phyloP scores from a whole-genome alignment of 1,140 invertebrate species.

The Cydia splendana region DNA sequence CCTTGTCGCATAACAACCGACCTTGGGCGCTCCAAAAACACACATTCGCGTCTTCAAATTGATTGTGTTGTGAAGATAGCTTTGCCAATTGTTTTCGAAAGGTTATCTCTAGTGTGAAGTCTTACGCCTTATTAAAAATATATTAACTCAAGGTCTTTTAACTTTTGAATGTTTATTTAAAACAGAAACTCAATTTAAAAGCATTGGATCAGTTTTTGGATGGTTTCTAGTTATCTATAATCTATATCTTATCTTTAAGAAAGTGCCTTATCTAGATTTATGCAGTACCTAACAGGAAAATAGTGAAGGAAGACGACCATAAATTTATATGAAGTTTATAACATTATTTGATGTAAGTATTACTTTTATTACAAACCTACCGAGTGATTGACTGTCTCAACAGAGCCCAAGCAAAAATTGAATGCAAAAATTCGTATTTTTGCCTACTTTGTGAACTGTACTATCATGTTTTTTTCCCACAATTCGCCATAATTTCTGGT shows the following conservation, averaged over 20 bases:
- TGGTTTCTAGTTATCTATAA: neutral
- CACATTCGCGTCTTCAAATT: neutral
- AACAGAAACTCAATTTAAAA: too few relatives aligned
- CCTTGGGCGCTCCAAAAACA: conserved; percentile 1
- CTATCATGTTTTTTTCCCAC: too few relatives aligned
- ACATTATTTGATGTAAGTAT: too few relatives aligned
- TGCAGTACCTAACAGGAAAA: neutral
- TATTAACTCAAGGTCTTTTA: neutral
- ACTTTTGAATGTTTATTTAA: neutral
- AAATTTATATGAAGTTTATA: neutral
- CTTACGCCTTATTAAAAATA: neutral
- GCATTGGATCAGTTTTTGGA: neutral
- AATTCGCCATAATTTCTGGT: too few relatives aligned
- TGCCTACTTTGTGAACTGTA: too few relatives aligned
- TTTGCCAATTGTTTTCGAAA: neutral
- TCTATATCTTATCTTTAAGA: neutral
- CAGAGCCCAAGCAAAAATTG: too few relatives aligned
- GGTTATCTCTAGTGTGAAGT: neutral
- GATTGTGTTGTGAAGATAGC: neutral
- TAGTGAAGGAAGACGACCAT: neutral
- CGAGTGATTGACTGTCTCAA: too few relatives aligned
- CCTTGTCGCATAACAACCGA: neutral
- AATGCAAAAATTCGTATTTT: too few relatives aligned
- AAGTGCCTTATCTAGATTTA: neutral
- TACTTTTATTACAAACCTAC: too few relatives aligned